A percentile compares a stretch with the other conserved stretches of the same genome.
phyloP scores from a whole-genome alignment of 2,797 vertebrate genomes.

The Microchirus variegatus region DNA sequence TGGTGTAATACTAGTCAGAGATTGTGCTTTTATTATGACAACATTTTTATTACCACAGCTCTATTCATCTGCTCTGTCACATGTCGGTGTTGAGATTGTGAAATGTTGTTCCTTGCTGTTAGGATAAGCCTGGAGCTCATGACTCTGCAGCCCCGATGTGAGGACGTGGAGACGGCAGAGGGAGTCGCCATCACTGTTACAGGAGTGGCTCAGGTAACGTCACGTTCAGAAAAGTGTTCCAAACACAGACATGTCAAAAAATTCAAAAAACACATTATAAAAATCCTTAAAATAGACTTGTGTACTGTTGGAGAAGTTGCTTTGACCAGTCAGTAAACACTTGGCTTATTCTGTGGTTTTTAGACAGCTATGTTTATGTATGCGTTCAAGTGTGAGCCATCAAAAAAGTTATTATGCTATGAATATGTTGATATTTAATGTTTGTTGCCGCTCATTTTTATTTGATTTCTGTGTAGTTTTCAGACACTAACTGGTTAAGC shows the following conservation, averaged over 20 bases:
- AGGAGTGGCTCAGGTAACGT: constrained; percentile 94
- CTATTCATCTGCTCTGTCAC: neutral
- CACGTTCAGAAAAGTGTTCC: neutral
- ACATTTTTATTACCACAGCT: neutral
- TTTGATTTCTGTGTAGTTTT: too few relatives aligned
- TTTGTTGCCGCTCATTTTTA: too few relatives aligned
- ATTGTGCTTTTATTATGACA: neutral
- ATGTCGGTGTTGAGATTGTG: neutral
- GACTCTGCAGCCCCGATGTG: constrained; percentile 96
- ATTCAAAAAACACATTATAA: neutral
- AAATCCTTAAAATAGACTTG: too few relatives aligned
- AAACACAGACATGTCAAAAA: neutral
- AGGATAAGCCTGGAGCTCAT: constrained; percentile 98
- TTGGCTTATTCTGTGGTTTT: too few relatives aligned
- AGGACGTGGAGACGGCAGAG: constrained; percentile 97
- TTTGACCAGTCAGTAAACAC: neutral
- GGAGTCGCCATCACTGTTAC: constrained; percentile 98
- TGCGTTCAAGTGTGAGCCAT: too few relatives aligned
- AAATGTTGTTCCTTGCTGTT: constrained; percentile 32
- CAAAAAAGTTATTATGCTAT: too few relatives aligned
- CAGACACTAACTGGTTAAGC: too few relatives aligned
- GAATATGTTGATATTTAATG: too few relatives aligned
- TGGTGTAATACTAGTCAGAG: too few relatives aligned
- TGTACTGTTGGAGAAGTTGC: too few relatives aligned
- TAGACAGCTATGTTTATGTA: too few relatives aligned